Evolutionary conservation across 1,140 invertebrate genomes (phyloP).

Genomic region (Ruditapes philippinarum): DNA sequence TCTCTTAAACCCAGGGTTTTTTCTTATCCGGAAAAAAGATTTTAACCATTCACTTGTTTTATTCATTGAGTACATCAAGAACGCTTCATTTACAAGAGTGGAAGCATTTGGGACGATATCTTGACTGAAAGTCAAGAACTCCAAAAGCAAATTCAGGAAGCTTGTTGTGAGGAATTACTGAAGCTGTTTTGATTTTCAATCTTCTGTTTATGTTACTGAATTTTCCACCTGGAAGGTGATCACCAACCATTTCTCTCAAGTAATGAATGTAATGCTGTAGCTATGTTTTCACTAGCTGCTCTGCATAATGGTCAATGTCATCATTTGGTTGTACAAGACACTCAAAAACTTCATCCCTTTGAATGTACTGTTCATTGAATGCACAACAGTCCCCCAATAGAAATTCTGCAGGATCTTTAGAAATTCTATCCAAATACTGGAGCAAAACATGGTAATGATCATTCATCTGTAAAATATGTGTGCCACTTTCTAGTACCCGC

Average conservation of each 20-base stretch:
- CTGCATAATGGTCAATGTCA: not conserved
- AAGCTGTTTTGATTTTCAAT: not conserved
- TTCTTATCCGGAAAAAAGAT: not conserved
- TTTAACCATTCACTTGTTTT: conserved; percentile 57
- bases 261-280: not conserved
- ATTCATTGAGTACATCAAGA: conserved; percentile 56
- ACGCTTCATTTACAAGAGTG: conserved; percentile 15
- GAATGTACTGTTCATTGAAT: not conserved
- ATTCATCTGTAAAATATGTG: not conserved
- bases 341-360: not conserved
- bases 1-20: not conserved
- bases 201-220: not conserved
- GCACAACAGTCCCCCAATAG: not conserved
- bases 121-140: conserved; percentile 21
- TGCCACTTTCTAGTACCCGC: not conserved
- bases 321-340: not conserved
- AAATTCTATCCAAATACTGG: not conserved
- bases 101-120: conserved; percentile 27
- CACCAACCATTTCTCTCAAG: conserved; percentile 11
- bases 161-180: conserved; percentile 51
- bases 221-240: conserved; percentile 55
- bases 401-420: not conserved
- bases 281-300: not conserved
- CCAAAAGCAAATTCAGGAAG: conserved; percentile 60
- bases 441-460: not conserved